These are phyloP conservation scores for Grammomys dolichurus DNA, from an alignment of 2,113 vertebrate species.

Conservation along the genomic window DNA sequence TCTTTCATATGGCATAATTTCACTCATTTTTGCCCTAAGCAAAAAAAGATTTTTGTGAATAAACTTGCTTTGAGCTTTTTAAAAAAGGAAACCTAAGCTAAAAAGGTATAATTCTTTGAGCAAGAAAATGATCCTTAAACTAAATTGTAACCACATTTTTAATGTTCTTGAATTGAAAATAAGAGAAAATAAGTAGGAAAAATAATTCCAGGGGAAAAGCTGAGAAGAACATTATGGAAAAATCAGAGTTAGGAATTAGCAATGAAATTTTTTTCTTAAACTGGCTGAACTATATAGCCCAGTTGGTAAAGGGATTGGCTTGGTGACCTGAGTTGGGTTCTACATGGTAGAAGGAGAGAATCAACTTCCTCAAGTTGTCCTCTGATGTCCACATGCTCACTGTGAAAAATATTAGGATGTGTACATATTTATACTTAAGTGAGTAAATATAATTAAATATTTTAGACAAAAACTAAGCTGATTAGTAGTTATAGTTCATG, in stretches of 20 bases:
- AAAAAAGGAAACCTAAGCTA: constrained; percentile 71
- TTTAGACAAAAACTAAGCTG: not conserved
- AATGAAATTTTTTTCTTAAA: constrained; percentile 17
- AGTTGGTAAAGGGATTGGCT: not conserved
- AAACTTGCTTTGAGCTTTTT: constrained; percentile 77
- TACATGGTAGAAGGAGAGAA: not conserved
- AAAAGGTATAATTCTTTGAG: constrained; percentile 76
- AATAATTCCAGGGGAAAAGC: constrained; percentile 42
- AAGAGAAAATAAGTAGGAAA: constrained; percentile 60
- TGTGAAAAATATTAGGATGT: not conserved
- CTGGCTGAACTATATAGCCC: not conserved
- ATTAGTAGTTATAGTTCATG: constrained; percentile 13
- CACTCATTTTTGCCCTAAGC: constrained; percentile 71
- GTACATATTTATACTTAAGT: not conserved
- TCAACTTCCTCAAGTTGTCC: not conserved
- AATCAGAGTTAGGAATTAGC: constrained; percentile 37
- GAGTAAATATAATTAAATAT: not conserved
- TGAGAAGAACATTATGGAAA: constrained; percentile 54
- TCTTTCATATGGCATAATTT: constrained; percentile 79
- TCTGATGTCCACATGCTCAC: not conserved
- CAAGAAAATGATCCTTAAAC: constrained; percentile 62
- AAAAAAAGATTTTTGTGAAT: constrained; percentile 71
- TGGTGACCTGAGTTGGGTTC: not conserved
- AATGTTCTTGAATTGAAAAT: constrained; percentile 64
- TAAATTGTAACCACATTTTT: constrained; percentile 69